Base-by-base conservation (phyloP, 2,113 vertebrate genomes). In the Chaenocephalus aceratus region DNA sequence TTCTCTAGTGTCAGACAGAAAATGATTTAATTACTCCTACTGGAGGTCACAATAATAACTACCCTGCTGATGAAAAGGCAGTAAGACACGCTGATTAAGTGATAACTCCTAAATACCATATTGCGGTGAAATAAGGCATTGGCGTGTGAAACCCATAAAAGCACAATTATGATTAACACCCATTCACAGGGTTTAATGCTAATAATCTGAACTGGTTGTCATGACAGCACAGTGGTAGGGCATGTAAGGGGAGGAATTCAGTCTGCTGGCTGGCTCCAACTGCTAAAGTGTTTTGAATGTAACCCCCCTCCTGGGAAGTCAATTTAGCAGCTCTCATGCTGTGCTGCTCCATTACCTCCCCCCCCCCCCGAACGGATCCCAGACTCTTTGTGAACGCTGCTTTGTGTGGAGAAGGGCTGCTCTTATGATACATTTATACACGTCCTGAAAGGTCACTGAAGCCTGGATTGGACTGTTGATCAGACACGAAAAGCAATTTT, bases 181-280 rank as follows among this genome's bases (percentile, higher is more conserved):
- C 41, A 49, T 69, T 74, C 26, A 51, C 11, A 2, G 72, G 26
- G 30, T 12, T 74, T 46, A 70, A 1, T 66, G 74, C 65, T 83
- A 77, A 78, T 52, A 46, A 85, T 62, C 12, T 73, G 62, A 85
- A 57, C 36, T 13, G 60, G 83, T 90, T 89, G 82, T 60, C 88
- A 89, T 90, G 87, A 74, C 87, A 81, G 82, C 83, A 21, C n/a
- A 3, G 3, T 72, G 72, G 74, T 72, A 79, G 36, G 26, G 46
- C 64, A 56, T 18, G 45, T 23, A 30, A 53, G 13, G 57, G 57
- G 54, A 67, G 75, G 45, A 51, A 62, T n/a, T 30, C 52, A 72
- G 78, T 41, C 30, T 76, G 41, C 56, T 36, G 62, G 4, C 18
- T 5, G 21, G 64, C 70, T 56, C 59, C 72, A 77, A 84, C 64